Evolutionary conservation across 2,797 vertebrate species (phyloP).

Genomic region (Sebastes nivosus): DNA sequence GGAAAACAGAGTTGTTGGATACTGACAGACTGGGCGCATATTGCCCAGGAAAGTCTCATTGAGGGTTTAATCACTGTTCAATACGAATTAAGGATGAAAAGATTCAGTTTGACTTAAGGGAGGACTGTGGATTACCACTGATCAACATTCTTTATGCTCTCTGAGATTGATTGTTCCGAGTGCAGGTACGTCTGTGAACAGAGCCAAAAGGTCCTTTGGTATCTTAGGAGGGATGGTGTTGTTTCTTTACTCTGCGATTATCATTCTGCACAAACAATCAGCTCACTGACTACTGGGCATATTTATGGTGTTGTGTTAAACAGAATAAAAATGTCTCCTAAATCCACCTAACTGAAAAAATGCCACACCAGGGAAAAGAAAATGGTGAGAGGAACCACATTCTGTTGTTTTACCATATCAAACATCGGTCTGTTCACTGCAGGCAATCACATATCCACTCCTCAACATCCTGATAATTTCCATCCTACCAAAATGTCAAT

Average conservation of each 20-base stretch:
- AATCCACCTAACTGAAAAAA: conserved; percentile 17
- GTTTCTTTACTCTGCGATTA: conserved; percentile 25
- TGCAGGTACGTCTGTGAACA: conserved; percentile 45
- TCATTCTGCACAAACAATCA: conserved; percentile 14
- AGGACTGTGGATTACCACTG: conserved; percentile 63
- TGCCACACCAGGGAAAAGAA: background rate
- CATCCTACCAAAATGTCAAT: conserved; percentile 68
- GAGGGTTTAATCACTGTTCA: conserved; percentile 67
- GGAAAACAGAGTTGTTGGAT: background rate
- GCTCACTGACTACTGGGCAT: background rate
- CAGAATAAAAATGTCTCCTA: conserved; percentile 9
- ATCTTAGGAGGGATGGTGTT: conserved; percentile 12
- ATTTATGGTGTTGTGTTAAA: background rate
- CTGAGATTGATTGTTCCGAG: conserved; percentile 53
- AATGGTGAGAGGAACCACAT: conserved; percentile 9
- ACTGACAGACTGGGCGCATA: conserved; percentile 14
- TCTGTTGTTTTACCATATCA: conserved; percentile 26
- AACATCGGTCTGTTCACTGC: conserved; percentile 46
- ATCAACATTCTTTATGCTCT: conserved; percentile 61
- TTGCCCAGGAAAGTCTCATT: conserved; percentile 48
- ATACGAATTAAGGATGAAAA: conserved; percentile 67
- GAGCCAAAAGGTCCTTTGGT: conserved; percentile 27
- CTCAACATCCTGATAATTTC: conserved; percentile 62
- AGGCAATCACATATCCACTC: conserved; percentile 57
- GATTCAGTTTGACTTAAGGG: conserved; percentile 51